Conservation (phyloP, 2,797 vertebrate species). For the Oryzias sinensis region DNA sequence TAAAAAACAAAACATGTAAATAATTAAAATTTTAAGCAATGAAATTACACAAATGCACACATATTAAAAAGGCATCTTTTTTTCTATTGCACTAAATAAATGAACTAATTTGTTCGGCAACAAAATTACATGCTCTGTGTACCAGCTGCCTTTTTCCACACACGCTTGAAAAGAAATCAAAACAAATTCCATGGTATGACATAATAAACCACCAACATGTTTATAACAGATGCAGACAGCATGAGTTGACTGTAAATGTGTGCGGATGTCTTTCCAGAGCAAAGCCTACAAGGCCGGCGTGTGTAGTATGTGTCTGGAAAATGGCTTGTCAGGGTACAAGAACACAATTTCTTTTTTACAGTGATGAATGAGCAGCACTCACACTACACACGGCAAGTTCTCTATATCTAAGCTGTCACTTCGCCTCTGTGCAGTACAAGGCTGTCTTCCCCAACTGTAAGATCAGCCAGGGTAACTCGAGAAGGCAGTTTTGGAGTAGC, state of each 20-base stretch:
- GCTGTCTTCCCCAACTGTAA: slow-evolving; percentile 56
- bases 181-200: slow-evolving; percentile 45
- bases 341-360: slow-evolving; percentile 73
- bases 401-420: slow-evolving; percentile 70
- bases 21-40: too few relatives aligned
- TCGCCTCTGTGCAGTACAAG: slow-evolving; percentile 56
- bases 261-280: slow-evolving; percentile 39
- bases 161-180: slow-evolving; percentile 35
- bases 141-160: slow-evolving; percentile 9
- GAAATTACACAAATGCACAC: too few relatives aligned
- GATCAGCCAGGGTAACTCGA: slow-evolving; percentile 51
- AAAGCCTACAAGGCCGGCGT: slow-evolving; percentile 51
- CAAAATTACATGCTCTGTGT: slow-evolving; percentile 7
- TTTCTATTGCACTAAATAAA: too few relatives aligned
- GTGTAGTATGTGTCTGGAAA: slow-evolving; percentile 71
- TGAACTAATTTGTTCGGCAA: neutral
- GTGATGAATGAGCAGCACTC: slow-evolving; percentile 77
- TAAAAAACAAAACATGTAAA: too few relatives aligned
- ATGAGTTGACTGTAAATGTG: slow-evolving; percentile 53
- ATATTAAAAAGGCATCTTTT: too few relatives aligned
- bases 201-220: slow-evolving; percentile 46
- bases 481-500: slow-evolving; percentile 51
- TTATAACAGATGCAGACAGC: slow-evolving; percentile 54
- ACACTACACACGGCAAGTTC: slow-evolving; percentile 56
- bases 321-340: slow-evolving; percentile 73